These are phyloP conservation scores for Tenthredo mesomela DNA, from an alignment of 2,888 invertebrate species.

Conservation along the genomic window DNA sequence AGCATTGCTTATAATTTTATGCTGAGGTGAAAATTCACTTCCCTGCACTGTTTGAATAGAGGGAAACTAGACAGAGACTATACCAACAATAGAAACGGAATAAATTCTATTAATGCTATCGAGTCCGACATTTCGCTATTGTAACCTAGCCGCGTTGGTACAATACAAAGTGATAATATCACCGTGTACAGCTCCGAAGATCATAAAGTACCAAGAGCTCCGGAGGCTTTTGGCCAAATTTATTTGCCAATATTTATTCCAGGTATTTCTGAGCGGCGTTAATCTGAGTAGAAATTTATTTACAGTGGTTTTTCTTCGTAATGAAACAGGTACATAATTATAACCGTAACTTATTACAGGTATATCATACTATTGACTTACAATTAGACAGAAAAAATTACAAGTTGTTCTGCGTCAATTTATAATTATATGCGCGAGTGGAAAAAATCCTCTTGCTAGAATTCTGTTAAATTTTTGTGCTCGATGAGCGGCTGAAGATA, in stretches of 20 bases:
- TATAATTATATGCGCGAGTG: too few relatives aligned
- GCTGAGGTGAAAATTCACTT: background rate
- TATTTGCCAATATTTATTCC: background rate
- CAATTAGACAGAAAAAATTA: too few relatives aligned
- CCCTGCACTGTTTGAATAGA: background rate
- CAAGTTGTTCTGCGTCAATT: too few relatives aligned
- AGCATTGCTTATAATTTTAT: background rate
- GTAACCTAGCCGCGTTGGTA: background rate
- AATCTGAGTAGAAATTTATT: background rate
- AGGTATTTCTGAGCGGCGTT: background rate
- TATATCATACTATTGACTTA: too few relatives aligned
- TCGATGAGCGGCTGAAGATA: too few relatives aligned
- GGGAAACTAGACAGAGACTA: background rate
- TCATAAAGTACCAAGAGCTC: background rate
- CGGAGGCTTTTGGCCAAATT: background rate
- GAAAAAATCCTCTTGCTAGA: too few relatives aligned
- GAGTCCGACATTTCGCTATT: constrained; percentile 1
- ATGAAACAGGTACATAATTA: too few relatives aligned
- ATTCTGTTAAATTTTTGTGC: too few relatives aligned
- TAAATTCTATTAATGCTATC: constrained; percentile 14
- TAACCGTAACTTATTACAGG: too few relatives aligned
- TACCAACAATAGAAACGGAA: constrained; percentile 18
- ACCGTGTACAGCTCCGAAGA: background rate
- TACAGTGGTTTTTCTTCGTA: background rate
- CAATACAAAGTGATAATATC: constrained; percentile 5